Base-by-base conservation (phyloP, 64 coral and sea anemone species). In the Hydrozoanthus tunicans region DNA sequence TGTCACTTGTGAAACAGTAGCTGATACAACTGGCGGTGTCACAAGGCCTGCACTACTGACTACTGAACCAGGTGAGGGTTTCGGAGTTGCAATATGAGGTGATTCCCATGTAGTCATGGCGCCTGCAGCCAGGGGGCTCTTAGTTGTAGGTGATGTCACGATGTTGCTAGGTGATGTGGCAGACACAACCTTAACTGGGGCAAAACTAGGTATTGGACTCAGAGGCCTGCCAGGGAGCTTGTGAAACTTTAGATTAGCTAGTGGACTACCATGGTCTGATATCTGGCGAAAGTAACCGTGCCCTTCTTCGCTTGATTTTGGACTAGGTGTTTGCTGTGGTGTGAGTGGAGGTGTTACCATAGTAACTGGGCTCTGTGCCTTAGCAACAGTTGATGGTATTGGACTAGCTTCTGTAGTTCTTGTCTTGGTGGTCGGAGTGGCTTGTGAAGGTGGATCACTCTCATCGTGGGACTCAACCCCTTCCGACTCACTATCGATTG, bases 401-500 rank as follows among this genome's bases (percentile, higher is more conserved):
- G 68, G 84, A 51, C 84, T 75, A 25, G 13, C 58, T 7, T 14
- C 25, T 88, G 55, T 5, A 73, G 69, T 59, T 73, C 1, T 32
- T 13, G 54, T 6, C 20, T 88, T 70, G 10, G 13, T 14, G 1
- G 9, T 3, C 6, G 56, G 55, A 60, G 26, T 51, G 11, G 70
- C 9, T 43, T 73, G 68, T 7, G 12, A 7, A 74, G 69, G 54
- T 73, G 56, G 54, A 59, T 88, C 84, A 14, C 15, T 75, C 61
- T 88, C 84, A 3, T 88, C 84, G 6, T 74, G 84, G 73, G 69
- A 75, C 43, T 61, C 68, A 26, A 23, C 73, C 4, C 70, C 84
- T 6, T 73, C 83, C 5, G 84, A 88, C 56, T 88, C 84, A n/a
- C 84, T 88, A 27, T 88, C 84, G 74, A 88, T 88, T 51, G 84